Base-by-base conservation (phyloP, 2,113 vertebrate species). In the Lepidothrix coronata region DNA sequence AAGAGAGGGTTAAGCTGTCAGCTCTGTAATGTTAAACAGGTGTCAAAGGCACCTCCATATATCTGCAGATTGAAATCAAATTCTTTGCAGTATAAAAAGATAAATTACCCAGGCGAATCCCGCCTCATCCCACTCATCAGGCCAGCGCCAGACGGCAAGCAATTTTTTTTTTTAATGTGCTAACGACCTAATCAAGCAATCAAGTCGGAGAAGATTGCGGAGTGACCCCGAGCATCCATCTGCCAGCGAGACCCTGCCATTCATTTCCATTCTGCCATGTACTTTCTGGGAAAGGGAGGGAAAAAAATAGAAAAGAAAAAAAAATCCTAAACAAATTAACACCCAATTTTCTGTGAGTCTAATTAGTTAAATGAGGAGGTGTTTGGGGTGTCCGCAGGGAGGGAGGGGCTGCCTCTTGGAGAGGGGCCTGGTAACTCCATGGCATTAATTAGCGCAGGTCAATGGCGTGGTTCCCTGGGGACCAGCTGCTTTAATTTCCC, bases 111-210 rank as follows among this genome's bases (percentile, higher is more conserved):
- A 98, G 98, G 98, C 98, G 97, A 98, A 98, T 97, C 98, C 98
- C 97, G 97, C 98, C 98, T 97, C 98, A 97, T 99, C 98, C 99
- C 98, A 98, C 99, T 99, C 99, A 99, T 99, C 99, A 98, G 98
- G 97, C 97, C 98, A 98, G 98, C 98, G 97, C 98, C 98, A 99
- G 98, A 98, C 98, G 99, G 99, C 98, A 98, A 99, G 99, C 98
- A 98, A 99, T 99, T 99, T 99, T 99, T 98, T 99, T 98, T 97
- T 98, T 98, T 98, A 98, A 98, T 98, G 98, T 98, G 97, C 99
- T 99, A 99, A 99, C 99, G 99, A 99, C 99, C 99, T 99, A 99
- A 99, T 99, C 99, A 99, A 98, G 99, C 99, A 98, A 99, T 99
- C 99, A 99, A 98, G 98, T 98, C 97, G 98, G 98, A 98, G 99